phyloP scores from a whole-genome alignment of 92 coral and sea anemone species.

The Palythoa grandis region DNA sequence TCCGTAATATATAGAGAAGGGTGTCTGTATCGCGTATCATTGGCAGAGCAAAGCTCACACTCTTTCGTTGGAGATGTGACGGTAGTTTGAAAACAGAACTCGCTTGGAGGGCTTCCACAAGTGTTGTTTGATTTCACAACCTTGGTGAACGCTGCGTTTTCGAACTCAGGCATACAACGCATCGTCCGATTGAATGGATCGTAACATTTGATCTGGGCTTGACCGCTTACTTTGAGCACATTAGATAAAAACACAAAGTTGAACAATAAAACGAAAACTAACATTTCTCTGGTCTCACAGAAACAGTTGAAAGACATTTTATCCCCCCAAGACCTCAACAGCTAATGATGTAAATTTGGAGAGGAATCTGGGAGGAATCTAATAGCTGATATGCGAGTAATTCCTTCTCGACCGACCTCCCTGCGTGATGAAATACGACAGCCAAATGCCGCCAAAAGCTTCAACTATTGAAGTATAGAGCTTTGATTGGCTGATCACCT shows the following conservation, averaged over 20 bases:
- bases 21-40: constrained; percentile 53
- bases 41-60: constrained; percentile 80
- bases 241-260: background rate
- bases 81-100: constrained; percentile 91
- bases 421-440: constrained; percentile 52
- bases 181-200: constrained; percentile 55
- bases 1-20: constrained; percentile 87
- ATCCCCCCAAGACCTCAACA: constrained; percentile 29
- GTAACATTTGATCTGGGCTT: constrained; percentile 65
- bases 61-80: constrained; percentile 79
- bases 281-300: constrained; percentile 4
- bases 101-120: constrained; percentile 87
- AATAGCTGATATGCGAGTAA: constrained; percentile 58
- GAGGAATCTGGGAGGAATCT: constrained; percentile 35
- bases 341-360: constrained; percentile 13
- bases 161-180: constrained; percentile 95
- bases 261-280: background rate
- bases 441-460: constrained; percentile 50
- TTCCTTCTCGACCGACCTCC: constrained; percentile 55
- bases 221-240: constrained; percentile 37
- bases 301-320: constrained; percentile 29
- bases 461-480: background rate
- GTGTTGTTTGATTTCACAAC: constrained; percentile 86
- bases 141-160: constrained; percentile 88
- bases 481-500: constrained; percentile 64